Percentiles rank a stretch among this genome's conserved stretches.
Conservation (phyloP, 53 echinoderm and acorn worm genomes). For the Holothuria leucospilota region DNA sequence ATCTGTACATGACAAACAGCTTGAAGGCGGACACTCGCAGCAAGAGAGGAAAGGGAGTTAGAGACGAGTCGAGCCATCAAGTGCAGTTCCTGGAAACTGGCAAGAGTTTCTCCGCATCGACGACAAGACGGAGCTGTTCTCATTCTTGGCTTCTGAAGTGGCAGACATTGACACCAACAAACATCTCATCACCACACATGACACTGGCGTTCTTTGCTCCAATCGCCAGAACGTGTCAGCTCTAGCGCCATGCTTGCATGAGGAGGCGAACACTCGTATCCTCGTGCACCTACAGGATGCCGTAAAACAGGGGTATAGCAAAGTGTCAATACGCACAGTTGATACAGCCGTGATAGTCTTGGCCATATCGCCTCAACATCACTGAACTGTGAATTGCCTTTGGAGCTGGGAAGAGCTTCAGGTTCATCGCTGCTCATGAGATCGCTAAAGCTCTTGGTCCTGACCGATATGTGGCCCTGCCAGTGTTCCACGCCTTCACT, state of each 20-base stretch:
- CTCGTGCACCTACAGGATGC: slow-evolving; percentile 54
- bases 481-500: slow-evolving; percentile 37
- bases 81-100: slow-evolving; percentile 16
- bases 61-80: no score
- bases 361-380: slow-evolving; percentile 38
- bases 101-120: slow-evolving; percentile 49
- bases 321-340: slow-evolving; percentile 54
- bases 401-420: slow-evolving; percentile 19
- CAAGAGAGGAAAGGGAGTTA: slow-evolving; percentile 40
- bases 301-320: no score
- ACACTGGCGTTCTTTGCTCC: slow-evolving; percentile 4
- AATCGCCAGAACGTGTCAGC: slow-evolving; percentile 9
- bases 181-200: no score
- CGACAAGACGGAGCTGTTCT: slow-evolving; percentile 26
- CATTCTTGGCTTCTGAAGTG: no score
- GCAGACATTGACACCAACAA: no score
- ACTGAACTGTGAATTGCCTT: slow-evolving; percentile 30
- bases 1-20: slow-evolving; percentile 10
- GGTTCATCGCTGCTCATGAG: slow-evolving; percentile 27
- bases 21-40: slow-evolving; percentile 1
- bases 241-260: slow-evolving; percentile 56
- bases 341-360: slow-evolving; percentile 59
- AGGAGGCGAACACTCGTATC: slow-evolving; percentile 60
- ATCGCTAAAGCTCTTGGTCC: slow-evolving; percentile 21
- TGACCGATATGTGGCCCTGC: slow-evolving; percentile 13